Conservation (phyloP, 2,113 vertebrate genomes). For the Myotis brandtii region DNA sequence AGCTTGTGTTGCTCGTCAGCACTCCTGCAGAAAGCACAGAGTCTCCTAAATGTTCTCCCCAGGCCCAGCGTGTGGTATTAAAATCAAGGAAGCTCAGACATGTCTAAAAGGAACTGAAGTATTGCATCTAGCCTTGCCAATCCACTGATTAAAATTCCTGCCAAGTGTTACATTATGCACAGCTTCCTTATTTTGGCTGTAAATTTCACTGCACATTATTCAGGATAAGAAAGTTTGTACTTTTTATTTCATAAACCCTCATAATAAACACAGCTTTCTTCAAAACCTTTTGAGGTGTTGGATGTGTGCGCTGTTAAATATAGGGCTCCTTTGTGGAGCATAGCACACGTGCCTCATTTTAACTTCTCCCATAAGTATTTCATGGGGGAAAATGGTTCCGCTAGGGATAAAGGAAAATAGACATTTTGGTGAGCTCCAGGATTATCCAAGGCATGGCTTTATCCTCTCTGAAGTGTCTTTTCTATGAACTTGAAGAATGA, state of each 20-base stretch:
- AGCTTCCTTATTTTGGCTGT: conserved; percentile 72
- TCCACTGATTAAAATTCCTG: conserved; percentile 74
- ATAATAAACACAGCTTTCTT: conserved; percentile 77
- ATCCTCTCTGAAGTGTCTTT: conserved; percentile 50
- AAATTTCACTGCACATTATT: conserved; percentile 73
- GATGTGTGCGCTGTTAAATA: conserved; percentile 61
- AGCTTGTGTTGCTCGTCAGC: not conserved
- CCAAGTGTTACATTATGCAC: conserved; percentile 63
- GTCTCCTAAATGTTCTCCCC: conserved; percentile 58
- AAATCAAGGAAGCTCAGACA: conserved; percentile 66
- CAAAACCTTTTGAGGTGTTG: conserved; percentile 72
- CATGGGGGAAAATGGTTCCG: conserved; percentile 30
- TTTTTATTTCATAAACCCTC: conserved; percentile 71
- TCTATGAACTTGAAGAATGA: conserved; percentile 14
- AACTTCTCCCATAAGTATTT: conserved; percentile 59
- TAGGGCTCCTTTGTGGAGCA: conserved; percentile 61
- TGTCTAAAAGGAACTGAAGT: conserved; percentile 77
- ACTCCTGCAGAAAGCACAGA: conserved; percentile 40
- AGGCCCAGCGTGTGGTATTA: conserved; percentile 3
- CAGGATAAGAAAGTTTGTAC: conserved; percentile 69
- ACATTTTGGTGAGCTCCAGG: conserved; percentile 51
- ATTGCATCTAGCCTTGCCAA: conserved; percentile 65
- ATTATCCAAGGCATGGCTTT: conserved; percentile 34
- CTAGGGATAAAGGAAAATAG: conserved; percentile 29
- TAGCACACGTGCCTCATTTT: conserved; percentile 50